Evolutionary conservation across 2,888 invertebrate genomes (phyloP), one percentile per base, ranked within the genome.

Genomic region (Maniola hyperantus): DNA sequence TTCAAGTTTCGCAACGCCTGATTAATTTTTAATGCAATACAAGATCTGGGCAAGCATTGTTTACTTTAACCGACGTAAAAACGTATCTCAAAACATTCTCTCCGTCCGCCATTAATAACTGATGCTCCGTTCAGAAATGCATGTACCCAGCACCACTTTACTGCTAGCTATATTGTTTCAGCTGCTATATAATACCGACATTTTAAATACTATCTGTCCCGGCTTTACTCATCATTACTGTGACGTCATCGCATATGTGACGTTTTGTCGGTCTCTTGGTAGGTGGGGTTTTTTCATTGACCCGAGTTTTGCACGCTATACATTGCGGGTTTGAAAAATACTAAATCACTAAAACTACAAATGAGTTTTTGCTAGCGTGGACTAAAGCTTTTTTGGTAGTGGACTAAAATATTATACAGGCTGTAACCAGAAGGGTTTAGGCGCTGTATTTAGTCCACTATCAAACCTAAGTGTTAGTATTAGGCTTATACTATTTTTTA

Each of bases 81-180:
- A 62, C 54, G 34, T 60, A 60, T 54, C 65, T 54, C 60, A 36
- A 54, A 36, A 26, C 51, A 18, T 54, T 60, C 53, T 46, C 60
- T 60, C 36, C 51, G n/a, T 13, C 20, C 10, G 36, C 50, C 57
- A 66, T 71, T 64, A 72, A 67, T 69, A 71, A 67, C 65, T 65
- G 67, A 71, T 68, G 70, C 11, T 36, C 60, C 66, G 65, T 67
- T 71, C 67, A 51, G 60, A 15, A 65, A 65, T 65, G 67, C 69
- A 68, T 71, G 64, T 71, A 64, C 66, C 59, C 51, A 64, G 69
- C 42, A 18, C 53, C 13, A 33, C 53, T 39, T 26, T 33, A 53
- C 20, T 54, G 62, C 36, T 42, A 26, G 20, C 50, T 51, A 15
- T 51, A 15, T 26, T 53, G 62, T 8, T 62, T 2, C 26, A 26